These are phyloP conservation scores for Eupithecia pulchellata DNA, from an alignment of 2,888 invertebrate species.

Conservation along the genomic window DNA sequence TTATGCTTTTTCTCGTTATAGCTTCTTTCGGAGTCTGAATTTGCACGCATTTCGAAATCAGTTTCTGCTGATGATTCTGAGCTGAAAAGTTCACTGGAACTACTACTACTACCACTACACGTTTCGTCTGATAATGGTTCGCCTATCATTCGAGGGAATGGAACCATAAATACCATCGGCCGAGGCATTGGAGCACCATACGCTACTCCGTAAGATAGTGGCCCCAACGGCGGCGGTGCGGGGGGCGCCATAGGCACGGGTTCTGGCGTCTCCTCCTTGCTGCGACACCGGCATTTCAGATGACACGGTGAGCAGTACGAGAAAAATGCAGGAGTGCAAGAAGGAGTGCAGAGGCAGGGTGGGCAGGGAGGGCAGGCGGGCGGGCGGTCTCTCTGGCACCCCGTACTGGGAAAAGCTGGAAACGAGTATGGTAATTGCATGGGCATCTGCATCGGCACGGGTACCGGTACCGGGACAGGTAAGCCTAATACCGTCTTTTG, in stretches of 20 bases:
- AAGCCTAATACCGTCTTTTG: slow-evolving; percentile 13
- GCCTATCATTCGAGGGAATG: slow-evolving; percentile 20
- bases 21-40: neutral
- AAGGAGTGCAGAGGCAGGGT: slow-evolving; percentile 68
- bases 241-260: slow-evolving; percentile 46
- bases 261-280: slow-evolving; percentile 50
- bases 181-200: neutral
- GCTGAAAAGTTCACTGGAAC: neutral
- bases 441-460: slow-evolving; percentile 39
- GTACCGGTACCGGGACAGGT: slow-evolving; percentile 28
- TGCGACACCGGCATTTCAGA: slow-evolving; percentile 66
- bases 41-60: neutral
- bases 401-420: slow-evolving; percentile 52
- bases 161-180: slow-evolving; percentile 15
- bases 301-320: slow-evolving; percentile 75
- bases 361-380: slow-evolving; percentile 70
- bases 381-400: slow-evolving; percentile 37
- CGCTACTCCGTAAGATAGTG: slow-evolving; percentile 9
- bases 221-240: slow-evolving; percentile 10
- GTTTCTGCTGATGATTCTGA: no score
- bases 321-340: slow-evolving; percentile 73
- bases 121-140: neutral
- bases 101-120: neutral
- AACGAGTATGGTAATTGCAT: slow-evolving; percentile 58
- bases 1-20: neutral